Evolutionary conservation across 2,888 invertebrate genomes (phyloP), one percentile per base, ranked within the genome.

Genomic region (Chydorus sphaericus): DNA sequence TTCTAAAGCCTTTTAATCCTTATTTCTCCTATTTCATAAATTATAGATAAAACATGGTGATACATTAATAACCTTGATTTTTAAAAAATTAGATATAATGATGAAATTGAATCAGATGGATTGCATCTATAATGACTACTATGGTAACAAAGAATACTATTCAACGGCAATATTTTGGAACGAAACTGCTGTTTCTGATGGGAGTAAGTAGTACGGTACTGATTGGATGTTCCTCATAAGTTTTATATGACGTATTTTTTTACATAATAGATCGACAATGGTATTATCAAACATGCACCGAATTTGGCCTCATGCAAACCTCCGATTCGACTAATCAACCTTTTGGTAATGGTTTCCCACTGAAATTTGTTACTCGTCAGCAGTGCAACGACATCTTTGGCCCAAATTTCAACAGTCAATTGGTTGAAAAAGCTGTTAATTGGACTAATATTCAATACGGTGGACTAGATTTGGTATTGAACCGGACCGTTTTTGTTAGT

Each of bases 281-380:
- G 94, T 82, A 78, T 58, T 94, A 91, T 68, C 94, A 94, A 71
- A 93, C 93, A 0, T 96, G 94, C 67, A 89, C 86, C 1, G 96
- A 96, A 69, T 96, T 94, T 68, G 94, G 93, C 28, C 94, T 86
- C 70, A 96, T 83, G 70, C 94, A 96, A 73, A 86, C 90, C 0
- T 89, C 92, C 0, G 79, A 81, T 59, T 51, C 63, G 1, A 65
- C 70, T 0, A 79, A 81, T 59, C 81, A 70, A 68, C 80, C 68
- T 0, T 93, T 93, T 67, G 86, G 90, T 0, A 74, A 83, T 64
- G 71, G 76, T 30, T 89, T 92, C 62, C 78, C 83, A 0, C 69
- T 84, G 0, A 77, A 83, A 57, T 92, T 85, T 69, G 92, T 83
- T 64, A 73, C 83, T 28, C 75, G 83, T 59, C 86, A 83, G 60